phyloP scores from a whole-genome alignment of 1,140 invertebrate species.

The Steinernema feltiae region DNA sequence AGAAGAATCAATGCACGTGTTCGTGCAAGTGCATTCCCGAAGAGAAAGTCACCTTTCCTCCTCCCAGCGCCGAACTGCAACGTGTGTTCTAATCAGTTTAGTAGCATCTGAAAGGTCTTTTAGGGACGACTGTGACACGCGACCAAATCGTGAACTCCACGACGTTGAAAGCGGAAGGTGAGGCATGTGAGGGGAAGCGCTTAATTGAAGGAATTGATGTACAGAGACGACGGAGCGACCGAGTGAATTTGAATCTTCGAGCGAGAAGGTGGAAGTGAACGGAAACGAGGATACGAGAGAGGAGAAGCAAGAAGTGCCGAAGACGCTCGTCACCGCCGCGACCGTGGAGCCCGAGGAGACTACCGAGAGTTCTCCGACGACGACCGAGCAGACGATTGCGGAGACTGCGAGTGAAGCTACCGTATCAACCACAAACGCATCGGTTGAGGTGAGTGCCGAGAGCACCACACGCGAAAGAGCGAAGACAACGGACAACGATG shows the following conservation, averaged over 20 bases:
- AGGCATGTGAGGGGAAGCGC: too few species aligned
- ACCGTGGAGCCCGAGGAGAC: background rate
- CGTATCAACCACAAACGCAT: background rate
- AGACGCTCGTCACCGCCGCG: background rate
- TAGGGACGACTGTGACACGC: background rate
- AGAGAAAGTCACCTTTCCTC: background rate
- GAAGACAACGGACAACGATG: too few species aligned
- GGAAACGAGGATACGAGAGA: background rate
- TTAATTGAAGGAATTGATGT: too few species aligned
- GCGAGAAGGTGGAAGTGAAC: background rate
- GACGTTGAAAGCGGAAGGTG: background rate
- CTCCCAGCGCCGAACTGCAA: too few species aligned
- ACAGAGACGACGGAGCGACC: too few species aligned
- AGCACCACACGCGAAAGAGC: too few species aligned
- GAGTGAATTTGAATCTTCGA: too few species aligned
- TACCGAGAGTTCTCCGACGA: background rate
- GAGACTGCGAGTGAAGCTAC: background rate
- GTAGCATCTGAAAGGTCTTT: background rate
- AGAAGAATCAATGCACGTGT: conserved; percentile 5
- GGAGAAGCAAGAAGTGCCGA: background rate
- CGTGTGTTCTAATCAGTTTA: too few species aligned
- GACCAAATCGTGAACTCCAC: background rate
- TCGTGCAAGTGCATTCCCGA: background rate
- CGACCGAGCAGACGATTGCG: too few species aligned
- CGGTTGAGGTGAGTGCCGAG: background rate